Evolutionary conservation across 2,113 vertebrate species (phyloP), one percentile per base, ranked within the genome.

Genomic region (Catharus fuscescens): DNA sequence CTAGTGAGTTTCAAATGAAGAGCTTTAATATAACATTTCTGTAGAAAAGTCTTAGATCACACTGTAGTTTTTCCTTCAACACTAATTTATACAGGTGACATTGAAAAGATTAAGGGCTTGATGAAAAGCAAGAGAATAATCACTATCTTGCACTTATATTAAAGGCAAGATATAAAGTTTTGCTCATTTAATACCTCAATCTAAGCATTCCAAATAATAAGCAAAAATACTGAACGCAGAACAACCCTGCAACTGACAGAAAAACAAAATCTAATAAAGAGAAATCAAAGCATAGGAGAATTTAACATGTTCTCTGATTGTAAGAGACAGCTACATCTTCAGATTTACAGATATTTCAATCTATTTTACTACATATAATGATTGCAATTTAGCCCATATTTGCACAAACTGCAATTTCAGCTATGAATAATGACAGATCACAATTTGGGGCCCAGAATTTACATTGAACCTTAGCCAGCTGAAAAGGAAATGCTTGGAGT

Each of bases 281-380:
- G 47, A 96, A 93, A 95, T 94, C 88, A 93, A 95, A 92, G 85
- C 78, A 76, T 4, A 42, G 38, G 31, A 52, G 23, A 95, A 93
- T 91, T 86, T 92, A 95, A 86, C 87, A 95, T 95, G 45, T 83
- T 62, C 50, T 95, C 71, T 94, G 87, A 95, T 96, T 96, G 91
- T 86, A 92, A 94, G 34, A 88, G 74, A 57, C 86, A 62, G 59
- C 34, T 78, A 86, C 84, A 95, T 47, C 73, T 93, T 79, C 53
- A 85, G 85, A 88, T 94, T 93, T 95, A 91, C 69, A 80, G 89
- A 78, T 84, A 91, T 53, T 92, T 93, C 93, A 86, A 78, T 89
- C 73, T 85, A 83, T 84, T 92, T 94, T 95, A 76, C 65, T 54
- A 70, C 48, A 44, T 48, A 66, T 84, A 86, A 96, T 92, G 79